phyloP scores from a whole-genome alignment of 2,888 invertebrate genomes.

The Ophraella communa region DNA sequence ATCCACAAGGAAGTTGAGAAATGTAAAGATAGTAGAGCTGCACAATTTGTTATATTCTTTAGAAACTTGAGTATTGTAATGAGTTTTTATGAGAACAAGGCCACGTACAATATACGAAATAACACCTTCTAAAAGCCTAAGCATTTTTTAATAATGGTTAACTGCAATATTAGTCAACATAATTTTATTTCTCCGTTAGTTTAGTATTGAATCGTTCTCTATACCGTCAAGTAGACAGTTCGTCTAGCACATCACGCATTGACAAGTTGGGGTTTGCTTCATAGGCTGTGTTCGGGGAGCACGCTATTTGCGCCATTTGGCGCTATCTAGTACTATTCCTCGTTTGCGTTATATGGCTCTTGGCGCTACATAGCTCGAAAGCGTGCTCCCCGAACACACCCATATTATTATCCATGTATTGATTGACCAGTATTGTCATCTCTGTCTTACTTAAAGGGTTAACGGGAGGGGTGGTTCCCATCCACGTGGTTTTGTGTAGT shows the following conservation, averaged over 20 bases:
- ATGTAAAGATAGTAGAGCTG: slow-evolving; percentile 1
- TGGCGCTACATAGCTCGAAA: no score
- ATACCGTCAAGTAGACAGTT: slow-evolving; percentile 2
- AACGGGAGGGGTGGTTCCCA: slow-evolving; percentile 13
- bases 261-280: slow-evolving; percentile 13
- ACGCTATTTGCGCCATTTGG: no score
- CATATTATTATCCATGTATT: slow-evolving; percentile 18
- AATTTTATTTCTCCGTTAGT: slow-evolving; percentile 6
- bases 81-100: slow-evolving; percentile 38
- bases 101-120: slow-evolving; percentile 31
- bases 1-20: slow-evolving; percentile 4
- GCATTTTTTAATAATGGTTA: slow-evolving; percentile 26
- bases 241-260: not conserved
- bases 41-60: slow-evolving; percentile 13
- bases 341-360: no score
- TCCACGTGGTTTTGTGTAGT: slow-evolving; percentile 15
- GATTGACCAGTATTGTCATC: slow-evolving; percentile 6
- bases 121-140: slow-evolving; percentile 38
- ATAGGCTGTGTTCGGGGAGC: no score
- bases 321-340: no score
- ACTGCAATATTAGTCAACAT: slow-evolving; percentile 6
- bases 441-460: slow-evolving; percentile 13
- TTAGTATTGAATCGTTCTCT: not conserved
- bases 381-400: no score
- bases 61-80: slow-evolving; percentile 12